A percentile compares a stretch with the other conserved stretches of the same genome.
These are phyloP conservation scores for Threskiornis aethiopicus DNA, from an alignment of 2,797 vertebrate genomes.

Conservation along the genomic window DNA sequence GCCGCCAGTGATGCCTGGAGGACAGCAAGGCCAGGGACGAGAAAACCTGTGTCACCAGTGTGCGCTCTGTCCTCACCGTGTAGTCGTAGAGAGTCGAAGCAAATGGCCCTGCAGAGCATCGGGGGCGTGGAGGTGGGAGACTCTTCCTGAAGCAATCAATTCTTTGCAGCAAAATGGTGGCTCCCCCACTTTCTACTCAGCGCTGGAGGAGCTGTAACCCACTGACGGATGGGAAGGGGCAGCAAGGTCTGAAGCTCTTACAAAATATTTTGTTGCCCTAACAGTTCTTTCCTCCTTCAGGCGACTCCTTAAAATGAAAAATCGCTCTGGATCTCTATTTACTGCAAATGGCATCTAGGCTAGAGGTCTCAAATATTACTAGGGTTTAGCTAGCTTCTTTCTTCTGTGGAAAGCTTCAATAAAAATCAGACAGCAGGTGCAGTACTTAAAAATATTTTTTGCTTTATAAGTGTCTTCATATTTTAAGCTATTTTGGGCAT, in stretches of 20 bases:
- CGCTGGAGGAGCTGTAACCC: neutral
- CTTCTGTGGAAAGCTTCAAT: neutral
- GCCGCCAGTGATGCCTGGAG: neutral
- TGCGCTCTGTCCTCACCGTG: neutral
- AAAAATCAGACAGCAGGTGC: slow-evolving; percentile 7
- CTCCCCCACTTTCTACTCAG: neutral
- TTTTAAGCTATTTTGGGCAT: neutral
- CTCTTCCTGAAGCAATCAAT: neutral
- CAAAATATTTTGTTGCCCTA: neutral
- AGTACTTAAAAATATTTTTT: neutral
- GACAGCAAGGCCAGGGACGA: neutral
- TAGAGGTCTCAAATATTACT: neutral
- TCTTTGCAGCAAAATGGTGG: neutral
- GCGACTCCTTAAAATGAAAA: neutral
- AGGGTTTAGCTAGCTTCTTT: neutral
- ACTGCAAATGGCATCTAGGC: neutral
- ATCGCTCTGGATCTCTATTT: neutral
- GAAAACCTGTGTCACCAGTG: neutral
- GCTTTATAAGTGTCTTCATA: neutral
- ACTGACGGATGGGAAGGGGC: neutral
- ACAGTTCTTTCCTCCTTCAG: neutral
- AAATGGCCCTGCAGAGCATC: neutral
- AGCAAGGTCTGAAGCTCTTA: neutral
- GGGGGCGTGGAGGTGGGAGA: fast-evolving
- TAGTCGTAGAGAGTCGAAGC: neutral